A percentile compares a stretch with the other conserved stretches of the same genome.
phyloP scores from a whole-genome alignment of 2,113 vertebrate genomes.

The Esox niger region DNA sequence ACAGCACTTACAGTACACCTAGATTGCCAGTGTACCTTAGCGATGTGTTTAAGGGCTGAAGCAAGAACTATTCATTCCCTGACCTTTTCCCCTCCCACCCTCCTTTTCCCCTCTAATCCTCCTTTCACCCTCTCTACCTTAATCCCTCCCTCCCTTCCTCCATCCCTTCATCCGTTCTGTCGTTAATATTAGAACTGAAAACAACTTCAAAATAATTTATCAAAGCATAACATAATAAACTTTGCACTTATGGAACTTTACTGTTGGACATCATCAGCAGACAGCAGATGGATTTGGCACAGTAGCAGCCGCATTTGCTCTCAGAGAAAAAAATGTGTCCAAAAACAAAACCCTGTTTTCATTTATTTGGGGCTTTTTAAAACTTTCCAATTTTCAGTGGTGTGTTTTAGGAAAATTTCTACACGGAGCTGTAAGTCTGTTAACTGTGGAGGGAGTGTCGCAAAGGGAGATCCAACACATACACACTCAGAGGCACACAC shows the following conservation, averaged over 20 bases:
- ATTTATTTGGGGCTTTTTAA: slow-evolving; percentile 46
- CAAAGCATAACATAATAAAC: slow-evolving; percentile 51
- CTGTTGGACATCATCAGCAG: slow-evolving; percentile 27
- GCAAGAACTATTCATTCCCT: slow-evolving; percentile 53
- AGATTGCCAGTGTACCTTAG: slow-evolving; percentile 35
- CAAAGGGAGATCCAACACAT: slow-evolving; percentile 18
- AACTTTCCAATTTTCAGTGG: slow-evolving; percentile 52
- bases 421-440: slow-evolving; percentile 32
- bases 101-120: not conserved
- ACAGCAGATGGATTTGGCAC: slow-evolving; percentile 50
- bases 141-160: not conserved
- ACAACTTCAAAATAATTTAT: slow-evolving; percentile 19
- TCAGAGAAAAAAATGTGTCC: slow-evolving; percentile 55
- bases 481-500: not conserved
- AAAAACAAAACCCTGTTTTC: slow-evolving; percentile 44
- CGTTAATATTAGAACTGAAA: slow-evolving; percentile 44
- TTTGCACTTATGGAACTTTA: slow-evolving; percentile 46
- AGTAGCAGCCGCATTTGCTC: not conserved
- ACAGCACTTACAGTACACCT: slow-evolving; percentile 33
- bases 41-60: slow-evolving; percentile 41
- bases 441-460: slow-evolving; percentile 26
- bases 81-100: slow-evolving; percentile 45
- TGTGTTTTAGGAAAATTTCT: slow-evolving; percentile 60
- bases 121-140: not conserved
- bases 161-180: slow-evolving; percentile 32